Evolutionary conservation across 2,113 vertebrate species (phyloP), one percentile per base, ranked within the genome.

Genomic region (Phalacrocorax pelagicus): DNA sequence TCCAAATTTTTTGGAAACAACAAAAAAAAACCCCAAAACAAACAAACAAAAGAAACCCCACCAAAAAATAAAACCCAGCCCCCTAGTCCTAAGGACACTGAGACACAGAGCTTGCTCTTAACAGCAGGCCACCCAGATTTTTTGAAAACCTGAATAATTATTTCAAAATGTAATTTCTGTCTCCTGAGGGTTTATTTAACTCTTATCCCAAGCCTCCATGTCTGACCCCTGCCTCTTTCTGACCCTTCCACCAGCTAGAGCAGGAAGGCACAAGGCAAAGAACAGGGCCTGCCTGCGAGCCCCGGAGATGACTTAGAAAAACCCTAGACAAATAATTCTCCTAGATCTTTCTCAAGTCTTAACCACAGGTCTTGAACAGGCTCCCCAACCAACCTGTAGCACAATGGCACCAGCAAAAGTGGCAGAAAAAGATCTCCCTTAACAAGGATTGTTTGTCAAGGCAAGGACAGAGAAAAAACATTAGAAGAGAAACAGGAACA

Each of bases 331-430:
- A 70, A 92, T 29, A 73, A 61, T 71, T 85, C 44, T 82, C 74
- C 23, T 78, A 49, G 66, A 61, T 88, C 49, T 86, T 95, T 88
- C 61, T 62, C 90, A 82, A 34, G 9, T 93, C 90, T 88, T 97
- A 95, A 96, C 61, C 5, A 1, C 20, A 74, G 29, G 22, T 58
- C 72, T 72, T 40, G 32, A 59, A 29, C 38, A 61, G 82, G 44
- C 30, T 70, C 58, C 61, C 61, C 32, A 44, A 23, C 36, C 49
- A 57, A 89, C 55, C 77, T 62, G 73, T 66, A 78, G 89, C 51
- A 95, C 78, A 96, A 96, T 61, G 23, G 49, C 57, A 88, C 27
- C 79, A 57, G 69, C 32, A 52, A 21, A 85, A 92, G 70, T 8
- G 62, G 44, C 55, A 91, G 36, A 78, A 34, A 51, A 29, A 51